Conservation (phyloP, 2,797 vertebrate genomes). For the Artibeus lituratus region DNA sequence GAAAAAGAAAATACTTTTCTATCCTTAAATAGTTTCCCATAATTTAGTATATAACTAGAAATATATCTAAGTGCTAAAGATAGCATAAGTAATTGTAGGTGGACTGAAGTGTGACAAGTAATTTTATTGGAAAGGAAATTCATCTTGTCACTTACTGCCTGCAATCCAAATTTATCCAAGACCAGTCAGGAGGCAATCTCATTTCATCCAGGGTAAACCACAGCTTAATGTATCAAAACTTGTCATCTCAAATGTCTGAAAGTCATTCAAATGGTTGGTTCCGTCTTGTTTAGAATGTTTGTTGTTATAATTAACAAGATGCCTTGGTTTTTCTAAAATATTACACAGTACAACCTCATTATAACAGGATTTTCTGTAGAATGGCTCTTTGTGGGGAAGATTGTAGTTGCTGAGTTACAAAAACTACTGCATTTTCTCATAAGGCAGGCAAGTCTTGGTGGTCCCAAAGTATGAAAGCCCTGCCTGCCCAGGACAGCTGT, state of each 20-base stretch:
- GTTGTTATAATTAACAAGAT: not conserved
- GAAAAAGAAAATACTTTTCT: constrained; percentile 33
- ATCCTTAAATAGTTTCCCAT: constrained; percentile 38
- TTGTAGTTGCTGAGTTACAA: not conserved
- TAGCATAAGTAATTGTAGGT: constrained; percentile 64
- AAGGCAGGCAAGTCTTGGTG: not conserved
- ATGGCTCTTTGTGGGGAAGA: not conserved
- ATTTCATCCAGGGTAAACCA: constrained; percentile 58
- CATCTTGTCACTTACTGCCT: constrained; percentile 64
- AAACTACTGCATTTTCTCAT: not conserved
- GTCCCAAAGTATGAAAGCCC: not conserved
- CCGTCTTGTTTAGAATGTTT: constrained; percentile 42
- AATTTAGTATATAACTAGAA: constrained; percentile 41
- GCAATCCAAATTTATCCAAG: constrained; percentile 54
- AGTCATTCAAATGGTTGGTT: constrained; percentile 6
- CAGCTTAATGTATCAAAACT: constrained; percentile 42
- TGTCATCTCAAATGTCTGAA: constrained; percentile 51
- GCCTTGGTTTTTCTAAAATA: constrained; percentile 45
- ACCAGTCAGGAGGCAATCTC: constrained; percentile 59
- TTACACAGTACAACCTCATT: not conserved
- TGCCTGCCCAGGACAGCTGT: not conserved
- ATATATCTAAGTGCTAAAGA: constrained; percentile 59
- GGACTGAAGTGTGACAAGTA: constrained; percentile 57
- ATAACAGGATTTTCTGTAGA: constrained; percentile 31
- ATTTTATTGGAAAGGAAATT: constrained; percentile 67